These are phyloP conservation scores for Manduca sexta DNA, from an alignment of 1,140 invertebrate species.

Conservation along the genomic window DNA sequence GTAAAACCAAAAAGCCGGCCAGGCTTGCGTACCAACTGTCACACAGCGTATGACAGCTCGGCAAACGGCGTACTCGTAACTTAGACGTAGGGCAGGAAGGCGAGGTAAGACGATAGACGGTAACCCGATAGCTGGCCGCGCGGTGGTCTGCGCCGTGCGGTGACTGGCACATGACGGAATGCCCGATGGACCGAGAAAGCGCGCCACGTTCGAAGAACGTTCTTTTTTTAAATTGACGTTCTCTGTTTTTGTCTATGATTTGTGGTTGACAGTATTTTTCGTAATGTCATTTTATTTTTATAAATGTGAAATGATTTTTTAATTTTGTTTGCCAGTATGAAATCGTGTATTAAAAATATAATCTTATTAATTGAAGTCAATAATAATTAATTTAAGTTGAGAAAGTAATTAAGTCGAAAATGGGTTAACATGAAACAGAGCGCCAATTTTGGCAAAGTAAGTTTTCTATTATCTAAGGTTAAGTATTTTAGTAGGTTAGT, in stretches of 20 bases:
- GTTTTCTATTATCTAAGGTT: too few species aligned
- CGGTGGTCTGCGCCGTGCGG: constrained; percentile 51
- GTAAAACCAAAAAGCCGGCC: background rate
- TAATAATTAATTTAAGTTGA: background rate
- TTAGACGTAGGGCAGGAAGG: constrained; percentile 69
- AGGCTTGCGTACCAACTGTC: constrained; percentile 47
- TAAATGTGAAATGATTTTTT: constrained; percentile 11
- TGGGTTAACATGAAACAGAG: too few species aligned
- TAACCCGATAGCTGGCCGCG: constrained; percentile 51
- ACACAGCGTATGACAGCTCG: constrained; percentile 46
- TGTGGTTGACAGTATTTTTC: constrained; percentile 34
- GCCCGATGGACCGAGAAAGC: constrained; percentile 70
- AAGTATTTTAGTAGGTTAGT: too few species aligned
- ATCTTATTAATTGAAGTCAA: too few species aligned
- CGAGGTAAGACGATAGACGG: constrained; percentile 62
- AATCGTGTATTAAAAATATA: background rate
- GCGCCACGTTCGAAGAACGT: constrained; percentile 57
- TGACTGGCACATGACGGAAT: constrained; percentile 66
- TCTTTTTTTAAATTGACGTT: constrained; percentile 30
- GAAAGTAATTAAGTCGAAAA: constrained; percentile 1
- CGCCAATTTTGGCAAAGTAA: too few species aligned
- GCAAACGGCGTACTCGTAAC: constrained; percentile 60
- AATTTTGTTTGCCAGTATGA: constrained; percentile 2
- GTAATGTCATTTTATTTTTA: constrained; percentile 20
- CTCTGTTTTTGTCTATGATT: constrained; percentile 42